Conservation (phyloP, 2,113 vertebrate species). For the Setophaga kirtlandii region DNA sequence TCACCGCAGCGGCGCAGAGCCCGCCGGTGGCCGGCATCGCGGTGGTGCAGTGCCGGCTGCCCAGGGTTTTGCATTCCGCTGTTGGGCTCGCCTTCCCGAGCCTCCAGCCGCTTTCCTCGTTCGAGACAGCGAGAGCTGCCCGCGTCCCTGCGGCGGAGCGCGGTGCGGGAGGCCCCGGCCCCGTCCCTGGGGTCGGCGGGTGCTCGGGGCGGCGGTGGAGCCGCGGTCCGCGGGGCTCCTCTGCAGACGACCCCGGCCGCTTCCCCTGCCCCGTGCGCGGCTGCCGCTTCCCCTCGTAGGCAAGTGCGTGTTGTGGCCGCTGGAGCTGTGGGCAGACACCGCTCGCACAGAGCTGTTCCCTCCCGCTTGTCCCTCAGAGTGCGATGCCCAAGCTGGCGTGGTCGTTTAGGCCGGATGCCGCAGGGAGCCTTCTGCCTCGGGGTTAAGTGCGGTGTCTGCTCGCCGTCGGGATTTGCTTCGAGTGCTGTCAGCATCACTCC, state of each 20-base stretch:
- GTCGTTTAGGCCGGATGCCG: rapidly evolving
- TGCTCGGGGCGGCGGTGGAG: background rate
- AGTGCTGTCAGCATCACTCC: background rate
- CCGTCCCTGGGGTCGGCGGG: no score
- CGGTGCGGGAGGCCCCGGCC: background rate
- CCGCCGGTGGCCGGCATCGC: no score
- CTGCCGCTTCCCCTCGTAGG: background rate
- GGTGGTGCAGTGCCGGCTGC: background rate
- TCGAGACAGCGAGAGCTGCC: rapidly evolving
- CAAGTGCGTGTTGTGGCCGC: rapidly evolving
- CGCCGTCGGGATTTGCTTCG: rapidly evolving
- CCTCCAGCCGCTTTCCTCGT: background rate
- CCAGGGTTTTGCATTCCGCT: background rate
- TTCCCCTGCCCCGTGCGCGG: background rate
- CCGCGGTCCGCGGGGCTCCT: no score
- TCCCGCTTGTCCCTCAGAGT: rapidly evolving
- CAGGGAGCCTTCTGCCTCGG: rapidly evolving
- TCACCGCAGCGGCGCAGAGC: background rate
- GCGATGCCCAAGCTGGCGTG: background rate
- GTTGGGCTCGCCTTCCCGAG: background rate
- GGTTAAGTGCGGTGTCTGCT: rapidly evolving
- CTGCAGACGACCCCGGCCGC: background rate
- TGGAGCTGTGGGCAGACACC: no score
- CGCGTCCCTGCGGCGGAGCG: background rate
- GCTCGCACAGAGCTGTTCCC: rapidly evolving